Percentiles rank a stretch among this genome's conserved stretches.
Evolutionary conservation across 2,797 vertebrate species (phyloP).

Genomic region (Holocentrus rufus): DNA sequence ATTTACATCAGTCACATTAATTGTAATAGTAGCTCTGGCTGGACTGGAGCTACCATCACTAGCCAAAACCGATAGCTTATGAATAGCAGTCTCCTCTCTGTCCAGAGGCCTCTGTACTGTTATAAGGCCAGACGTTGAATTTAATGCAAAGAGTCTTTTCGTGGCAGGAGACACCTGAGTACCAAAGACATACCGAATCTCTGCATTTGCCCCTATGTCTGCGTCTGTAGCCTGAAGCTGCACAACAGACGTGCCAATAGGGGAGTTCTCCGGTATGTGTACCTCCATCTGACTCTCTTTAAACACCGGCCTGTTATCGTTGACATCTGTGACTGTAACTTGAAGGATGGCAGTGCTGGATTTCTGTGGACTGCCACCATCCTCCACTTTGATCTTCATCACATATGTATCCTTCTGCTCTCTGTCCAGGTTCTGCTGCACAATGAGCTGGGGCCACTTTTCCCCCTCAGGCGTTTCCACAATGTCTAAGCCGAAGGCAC

Average conservation of each 20-base stretch:
- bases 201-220: constrained; percentile 95
- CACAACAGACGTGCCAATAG: constrained; percentile 94
- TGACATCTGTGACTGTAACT: constrained; percentile 98
- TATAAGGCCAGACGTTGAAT: constrained; percentile 94
- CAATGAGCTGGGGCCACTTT: constrained; percentile 99
- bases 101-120: constrained; percentile 96
- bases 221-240: constrained; percentile 97
- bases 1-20: constrained; percentile 99
- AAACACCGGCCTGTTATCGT: constrained; percentile 97
- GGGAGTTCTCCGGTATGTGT: constrained; percentile 95
- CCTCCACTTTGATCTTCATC: constrained; percentile 99
- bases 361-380: constrained; percentile 96
- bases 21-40: constrained; percentile 93
- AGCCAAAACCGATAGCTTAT: constrained; percentile 96
- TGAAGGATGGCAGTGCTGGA: constrained; percentile 99
- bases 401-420: constrained; percentile 99
- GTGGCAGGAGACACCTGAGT: constrained; percentile 95
- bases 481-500: constrained; percentile 97
- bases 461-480: constrained; percentile 99
- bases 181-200: constrained; percentile 96
- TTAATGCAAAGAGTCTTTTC: constrained; percentile 97
- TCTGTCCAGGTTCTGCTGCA: constrained; percentile 97
- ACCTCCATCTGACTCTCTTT: constrained; percentile 97
- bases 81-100: constrained; percentile 95
- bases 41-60: constrained; percentile 98